Base-by-base conservation (phyloP, 2,797 vertebrate genomes). In the Acipenser ruthenus region DNA sequence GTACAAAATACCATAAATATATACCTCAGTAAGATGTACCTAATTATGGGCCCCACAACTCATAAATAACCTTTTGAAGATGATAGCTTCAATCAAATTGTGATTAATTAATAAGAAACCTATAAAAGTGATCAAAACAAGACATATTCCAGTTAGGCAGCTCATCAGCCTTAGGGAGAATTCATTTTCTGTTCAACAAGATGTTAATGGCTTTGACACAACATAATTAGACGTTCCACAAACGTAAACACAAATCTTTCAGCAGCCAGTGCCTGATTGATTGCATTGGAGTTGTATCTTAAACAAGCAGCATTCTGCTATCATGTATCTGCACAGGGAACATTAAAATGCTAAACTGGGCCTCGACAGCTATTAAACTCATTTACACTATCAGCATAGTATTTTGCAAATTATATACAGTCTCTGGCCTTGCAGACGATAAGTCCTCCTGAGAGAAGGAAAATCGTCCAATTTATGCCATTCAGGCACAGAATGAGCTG, bases 381-480 rank as follows among this genome's bases (percentile, higher is more conserved):
- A 89, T 89, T 89, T 88, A 75, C 83, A 79, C 82, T 87, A 90
- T 90, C 84, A 82, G 83, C 74, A 75, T 79, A 82, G 83, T 83
- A 74, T 86, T 85, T 86, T 81, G 79, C 78, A 84, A 90, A 87
- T 87, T 86, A 87, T 82, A 79, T 74, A 82, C 81, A 80, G 82
- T 85, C 81, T 76, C 75, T 83, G 80, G 83, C 82, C 37, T 37
- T 37, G 37, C 37, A 37, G 37, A 37, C 37, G 37, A 37, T 37
- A 37, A 74, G 60, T 65, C 69, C 73, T 84, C 86, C 74, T 75
- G 59, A 50, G 81, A 78, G 81, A 61, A 49, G 75, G 78, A 70
- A 85, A 88, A 88, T 86, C 76, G 73, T 81, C 86, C 85, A 84
- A 82, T 85, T 87, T 86, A 67, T 74, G 73, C 73, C 67, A 82